Base-by-base conservation (phyloP, 2,113 vertebrate species). In the Hymenochirus boettgeri region DNA sequence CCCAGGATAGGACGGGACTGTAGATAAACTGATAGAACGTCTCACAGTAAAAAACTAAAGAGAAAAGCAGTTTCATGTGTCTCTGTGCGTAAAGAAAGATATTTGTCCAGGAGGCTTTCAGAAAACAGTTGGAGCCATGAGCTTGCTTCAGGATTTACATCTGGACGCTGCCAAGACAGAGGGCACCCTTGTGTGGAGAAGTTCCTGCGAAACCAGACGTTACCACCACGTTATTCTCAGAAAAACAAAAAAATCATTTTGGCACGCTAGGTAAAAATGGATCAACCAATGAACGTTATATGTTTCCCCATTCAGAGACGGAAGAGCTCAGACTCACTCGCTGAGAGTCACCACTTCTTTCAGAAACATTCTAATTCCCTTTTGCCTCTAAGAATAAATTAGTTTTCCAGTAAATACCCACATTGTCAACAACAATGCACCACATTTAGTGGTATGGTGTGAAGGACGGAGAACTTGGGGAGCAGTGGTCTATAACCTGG, bases 1-100 rank as follows among this genome's bases (percentile, higher is more conserved):
- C 75, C 80, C 77, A 75, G 70, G 27, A 74, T 71, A 77, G 78
- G 72, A 71, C 57, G 72, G n/a, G 73, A 75, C 73, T 77, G 76
- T 76, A 35, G 33, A 35, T 9, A 9, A 80, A 80, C 72, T 76
- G 76, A 75, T 77, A 76, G 79, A 79, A 79, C 76, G 79, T 78
- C 82, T 78, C 81, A 26, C 78, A 77, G 75, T 75, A 75, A 76
- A 79, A 77, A 76, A 73, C 80, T 75, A 75, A 71, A 56, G 71
- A 74, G 72, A 75, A 71, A 21, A 70, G 55, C 18, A 65, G 75
- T 69, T 71, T 72, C 72, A 25, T 57, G 23, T 65, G 21, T 10
- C 26, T 48, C 76, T 75, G 72, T 70, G 66, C 64, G 39, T 53
- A n/a, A 65, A 75, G 70, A 70, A 66, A 74, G 74, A 76, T 72